These are phyloP conservation scores for Montipora sp. DNA, from an alignment of 64 coral and sea anemone genomes.

Conservation along the genomic window DNA sequence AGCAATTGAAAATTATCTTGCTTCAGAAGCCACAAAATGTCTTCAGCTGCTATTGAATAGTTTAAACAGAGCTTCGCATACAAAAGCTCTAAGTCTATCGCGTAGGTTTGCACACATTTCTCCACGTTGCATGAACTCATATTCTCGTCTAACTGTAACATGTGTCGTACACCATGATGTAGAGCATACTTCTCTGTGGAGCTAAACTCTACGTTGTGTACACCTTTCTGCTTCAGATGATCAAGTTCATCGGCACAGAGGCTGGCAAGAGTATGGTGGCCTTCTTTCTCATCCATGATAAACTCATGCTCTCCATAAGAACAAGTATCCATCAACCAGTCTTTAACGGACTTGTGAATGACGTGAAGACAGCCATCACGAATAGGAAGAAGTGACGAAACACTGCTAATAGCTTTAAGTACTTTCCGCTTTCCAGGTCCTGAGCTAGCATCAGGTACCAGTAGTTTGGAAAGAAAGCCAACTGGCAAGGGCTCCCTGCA, in stretches of 20 bases:
- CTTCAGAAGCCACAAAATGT: neutral
- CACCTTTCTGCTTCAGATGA: neutral
- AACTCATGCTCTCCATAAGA: conserved; percentile 3
- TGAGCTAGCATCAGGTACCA: neutral
- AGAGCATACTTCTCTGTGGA: conserved; percentile 20
- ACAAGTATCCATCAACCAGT: conserved; percentile 14
- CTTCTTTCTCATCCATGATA: neutral
- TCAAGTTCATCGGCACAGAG: neutral
- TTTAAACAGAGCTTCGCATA: neutral
- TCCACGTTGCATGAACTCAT: neutral
- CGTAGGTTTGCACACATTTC: neutral
- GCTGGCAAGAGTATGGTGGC: neutral
- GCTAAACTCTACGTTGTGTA: neutral
- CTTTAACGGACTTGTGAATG: conserved; percentile 40
- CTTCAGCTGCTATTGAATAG: neutral
- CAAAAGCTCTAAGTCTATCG: neutral
- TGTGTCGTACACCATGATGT: neutral
- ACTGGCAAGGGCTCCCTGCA: conserved; percentile 33
- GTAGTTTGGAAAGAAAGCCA: conserved; percentile 8
- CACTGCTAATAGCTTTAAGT: neutral
- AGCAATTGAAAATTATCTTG: neutral
- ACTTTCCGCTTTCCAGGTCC: neutral
- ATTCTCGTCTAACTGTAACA: neutral
- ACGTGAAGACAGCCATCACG: neutral
- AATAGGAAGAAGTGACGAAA: conserved; percentile 41